Evolutionary conservation across 2,888 invertebrate species (phyloP), one percentile per base, ranked within the genome.

Genomic region (Biston betularia): DNA sequence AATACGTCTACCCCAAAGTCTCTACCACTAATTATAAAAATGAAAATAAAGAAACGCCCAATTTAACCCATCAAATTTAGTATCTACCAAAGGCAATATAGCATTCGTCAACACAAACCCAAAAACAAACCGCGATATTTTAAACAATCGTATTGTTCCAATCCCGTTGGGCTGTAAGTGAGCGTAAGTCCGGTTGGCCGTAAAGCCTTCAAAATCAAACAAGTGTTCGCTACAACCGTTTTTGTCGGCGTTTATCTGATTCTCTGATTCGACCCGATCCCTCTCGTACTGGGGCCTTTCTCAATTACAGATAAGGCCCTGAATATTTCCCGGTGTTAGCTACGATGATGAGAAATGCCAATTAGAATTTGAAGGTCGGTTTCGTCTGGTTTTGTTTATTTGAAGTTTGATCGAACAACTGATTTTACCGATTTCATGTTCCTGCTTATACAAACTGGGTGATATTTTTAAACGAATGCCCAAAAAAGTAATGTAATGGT

Each of bases 151-250:
- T 24, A 54, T 55, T 63, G 58, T 63, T 38, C 63, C 72, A 73
- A 76, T 70, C 72, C 72, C 68, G 58, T 67, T 52, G 12, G 77
- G 73, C 76, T 79, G 78, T 76, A 83, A 82, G 79, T 79, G 83
- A 84, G 79, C 83, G 76, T 82, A 82, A 85, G 84, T 81, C 72
- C 72, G 70, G 75, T 66, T 70, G 68, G 71, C 71, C 68, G 70
- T 71, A 80, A 83, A 83, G 77, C 82, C 82, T 80, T 79, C 81
- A 84, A 85, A 74, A 85, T 86, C 87, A 84, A 87, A 87, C 86
- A 87, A 86, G 87, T 85, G 87, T 84, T 85, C 79, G 78, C 77
- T 77, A 75, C 76, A 75, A 72, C 78, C 73, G 71, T 72, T 69
- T 73, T 74, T 72, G 68, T 69, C 69, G 65, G 68, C 76, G 75